These are phyloP conservation scores for Tupaia tana DNA, from an alignment of 2,113 vertebrate genomes.

Conservation along the genomic window DNA sequence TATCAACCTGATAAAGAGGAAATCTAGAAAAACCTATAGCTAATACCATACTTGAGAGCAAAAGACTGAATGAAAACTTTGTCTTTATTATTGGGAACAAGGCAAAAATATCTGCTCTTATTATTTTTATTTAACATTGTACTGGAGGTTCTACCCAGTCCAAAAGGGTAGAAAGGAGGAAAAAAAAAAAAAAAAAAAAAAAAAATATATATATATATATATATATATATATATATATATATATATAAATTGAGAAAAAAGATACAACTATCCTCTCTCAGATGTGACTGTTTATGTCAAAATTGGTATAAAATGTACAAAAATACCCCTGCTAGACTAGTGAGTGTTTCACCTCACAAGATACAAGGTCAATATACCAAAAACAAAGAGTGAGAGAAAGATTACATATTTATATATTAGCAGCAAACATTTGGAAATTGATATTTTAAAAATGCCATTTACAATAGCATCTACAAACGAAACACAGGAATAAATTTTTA, in stretches of 20 bases:
- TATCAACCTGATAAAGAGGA: background rate
- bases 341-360: background rate
- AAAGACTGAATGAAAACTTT: background rate
- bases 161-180: too few species aligned
- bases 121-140: background rate
- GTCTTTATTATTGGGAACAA: background rate
- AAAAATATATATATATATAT: background rate
- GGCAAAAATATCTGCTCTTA: background rate
- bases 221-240: too few species aligned
- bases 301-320: too few species aligned
- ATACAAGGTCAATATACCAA: background rate
- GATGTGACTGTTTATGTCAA: background rate
- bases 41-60: background rate
- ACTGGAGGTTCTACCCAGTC: background rate
- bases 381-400: too few species aligned
- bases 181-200: background rate
- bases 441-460: background rate
- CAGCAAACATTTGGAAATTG: background rate
- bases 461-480: background rate
- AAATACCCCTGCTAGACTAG: background rate
- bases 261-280: background rate
- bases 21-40: background rate
- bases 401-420: background rate
- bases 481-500: background rate
- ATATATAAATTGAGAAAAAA: too few species aligned